Conservation (phyloP, 2,797 vertebrate species). For the Acrocephalus scirpaceus region DNA sequence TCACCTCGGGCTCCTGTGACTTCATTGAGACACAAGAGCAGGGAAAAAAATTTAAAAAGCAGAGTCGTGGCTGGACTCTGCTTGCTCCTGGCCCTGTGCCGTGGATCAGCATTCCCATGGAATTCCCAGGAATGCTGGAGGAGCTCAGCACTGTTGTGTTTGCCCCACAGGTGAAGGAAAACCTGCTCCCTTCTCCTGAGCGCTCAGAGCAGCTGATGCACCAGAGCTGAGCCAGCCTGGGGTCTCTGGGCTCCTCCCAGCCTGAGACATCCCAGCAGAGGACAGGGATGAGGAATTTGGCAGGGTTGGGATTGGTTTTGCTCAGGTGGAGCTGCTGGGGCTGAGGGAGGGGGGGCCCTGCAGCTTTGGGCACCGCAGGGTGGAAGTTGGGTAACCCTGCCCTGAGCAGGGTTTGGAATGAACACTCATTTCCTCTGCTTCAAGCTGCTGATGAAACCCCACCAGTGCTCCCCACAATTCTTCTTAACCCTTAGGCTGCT, state of each 20-base stretch:
- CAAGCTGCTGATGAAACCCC: neutral
- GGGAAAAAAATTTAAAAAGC: neutral
- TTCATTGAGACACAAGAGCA: neutral
- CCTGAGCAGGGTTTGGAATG: neutral
- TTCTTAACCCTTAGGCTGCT: neutral
- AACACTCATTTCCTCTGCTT: neutral
- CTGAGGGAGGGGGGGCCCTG: neutral
- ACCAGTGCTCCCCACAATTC: neutral
- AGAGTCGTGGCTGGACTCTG: fast-evolving
- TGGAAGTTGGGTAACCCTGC: slow-evolving; percentile 38
- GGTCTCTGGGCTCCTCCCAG: neutral
- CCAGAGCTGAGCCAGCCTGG: neutral
- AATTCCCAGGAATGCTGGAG: neutral
- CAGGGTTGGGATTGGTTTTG: neutral
- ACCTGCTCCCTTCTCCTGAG: neutral
- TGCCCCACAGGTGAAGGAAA: fast-evolving
- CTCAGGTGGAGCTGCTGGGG: fast-evolving
- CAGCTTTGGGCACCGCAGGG: neutral
- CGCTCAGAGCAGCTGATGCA: neutral
- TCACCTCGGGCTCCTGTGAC: neutral
- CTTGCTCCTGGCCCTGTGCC: neutral
- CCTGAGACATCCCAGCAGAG: neutral
- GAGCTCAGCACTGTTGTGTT: neutral
- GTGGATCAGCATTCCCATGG: neutral
- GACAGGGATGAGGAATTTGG: neutral